phyloP scores from a whole-genome alignment of 2,888 invertebrate species.

The Agrotis exclamationis region DNA sequence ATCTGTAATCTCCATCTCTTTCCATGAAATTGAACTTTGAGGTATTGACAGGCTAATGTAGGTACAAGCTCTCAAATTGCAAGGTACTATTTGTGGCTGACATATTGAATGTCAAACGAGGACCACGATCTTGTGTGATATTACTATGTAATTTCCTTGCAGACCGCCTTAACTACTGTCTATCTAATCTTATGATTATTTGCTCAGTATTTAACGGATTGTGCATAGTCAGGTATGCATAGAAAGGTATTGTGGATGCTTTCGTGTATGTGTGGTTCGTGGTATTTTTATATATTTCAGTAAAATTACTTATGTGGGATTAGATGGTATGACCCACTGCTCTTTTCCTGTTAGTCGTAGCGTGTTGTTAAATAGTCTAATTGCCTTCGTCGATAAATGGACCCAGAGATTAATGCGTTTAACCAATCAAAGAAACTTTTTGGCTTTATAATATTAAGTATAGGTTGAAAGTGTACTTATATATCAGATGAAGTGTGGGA shows the following conservation, averaged over 20 bases:
- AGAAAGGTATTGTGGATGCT: not conserved
- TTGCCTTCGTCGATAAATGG: no score
- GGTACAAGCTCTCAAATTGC: conserved; percentile 32
- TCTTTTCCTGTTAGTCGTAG: no score
- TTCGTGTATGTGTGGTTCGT: not conserved
- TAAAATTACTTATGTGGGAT: not conserved
- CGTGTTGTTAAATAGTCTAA: no score
- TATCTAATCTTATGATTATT: conserved; percentile 52
- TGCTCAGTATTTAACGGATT: conserved; percentile 40
- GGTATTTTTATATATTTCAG: conserved; percentile 3
- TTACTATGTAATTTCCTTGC: conserved; percentile 52
- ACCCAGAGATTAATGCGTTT: no score
- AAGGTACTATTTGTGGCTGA: conserved; percentile 21
- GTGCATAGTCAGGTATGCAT: conserved; percentile 23
- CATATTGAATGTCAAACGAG: conserved; percentile 43
- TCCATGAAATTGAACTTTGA: conserved; percentile 10
- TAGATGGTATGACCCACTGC: no score
- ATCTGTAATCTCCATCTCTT: not conserved
- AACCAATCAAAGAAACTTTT: no score
- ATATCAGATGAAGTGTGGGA: no score
- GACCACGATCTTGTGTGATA: conserved; percentile 25
- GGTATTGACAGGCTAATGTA: conserved; percentile 32
- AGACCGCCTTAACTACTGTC: conserved; percentile 42
- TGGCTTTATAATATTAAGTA: no score
- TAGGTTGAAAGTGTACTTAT: no score